Conservation (phyloP, 2,888 invertebrate species). For the Uropetala carovei region DNA sequence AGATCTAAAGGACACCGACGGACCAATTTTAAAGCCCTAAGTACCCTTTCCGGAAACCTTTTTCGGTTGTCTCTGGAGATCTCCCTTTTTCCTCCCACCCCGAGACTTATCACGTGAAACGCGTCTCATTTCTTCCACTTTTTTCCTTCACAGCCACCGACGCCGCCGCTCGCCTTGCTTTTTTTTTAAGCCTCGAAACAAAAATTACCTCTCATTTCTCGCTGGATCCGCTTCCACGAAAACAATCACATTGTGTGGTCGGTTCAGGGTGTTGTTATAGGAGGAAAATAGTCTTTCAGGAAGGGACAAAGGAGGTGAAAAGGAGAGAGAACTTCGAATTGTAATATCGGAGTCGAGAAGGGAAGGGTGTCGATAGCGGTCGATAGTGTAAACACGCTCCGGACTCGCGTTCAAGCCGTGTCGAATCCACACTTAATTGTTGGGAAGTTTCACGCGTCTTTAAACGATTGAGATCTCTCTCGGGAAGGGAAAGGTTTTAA, state of each 20-base stretch:
- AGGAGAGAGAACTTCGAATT: conserved; percentile 1
- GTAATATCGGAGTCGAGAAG: background rate
- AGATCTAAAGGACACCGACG: conserved; percentile 4
- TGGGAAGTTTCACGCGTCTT: conserved; percentile 14
- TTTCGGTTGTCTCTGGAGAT: conserved; percentile 17
- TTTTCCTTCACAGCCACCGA: conserved; percentile 5
- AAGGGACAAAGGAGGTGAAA: background rate
- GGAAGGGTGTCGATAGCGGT: background rate
- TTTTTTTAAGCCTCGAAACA: background rate
- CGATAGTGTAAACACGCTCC: background rate
- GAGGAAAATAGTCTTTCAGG: background rate
- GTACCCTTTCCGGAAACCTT: background rate
- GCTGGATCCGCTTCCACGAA: conserved; percentile 43
- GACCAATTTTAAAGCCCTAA: conserved; percentile 31
- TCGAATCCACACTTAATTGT: background rate
- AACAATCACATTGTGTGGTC: conserved; percentile 63
- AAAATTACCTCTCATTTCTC: conserved; percentile 51
- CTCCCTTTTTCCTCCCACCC: background rate
- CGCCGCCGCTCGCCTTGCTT: background rate
- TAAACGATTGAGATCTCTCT: conserved; percentile 16
- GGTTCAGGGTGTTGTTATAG: conserved; percentile 43
- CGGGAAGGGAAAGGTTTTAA: background rate
- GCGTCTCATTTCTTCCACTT: background rate
- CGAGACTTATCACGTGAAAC: background rate
- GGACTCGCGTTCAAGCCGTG: background rate